Evolutionary conservation across 2,888 invertebrate species (phyloP).

Genomic region (Platypus cylindrus): DNA sequence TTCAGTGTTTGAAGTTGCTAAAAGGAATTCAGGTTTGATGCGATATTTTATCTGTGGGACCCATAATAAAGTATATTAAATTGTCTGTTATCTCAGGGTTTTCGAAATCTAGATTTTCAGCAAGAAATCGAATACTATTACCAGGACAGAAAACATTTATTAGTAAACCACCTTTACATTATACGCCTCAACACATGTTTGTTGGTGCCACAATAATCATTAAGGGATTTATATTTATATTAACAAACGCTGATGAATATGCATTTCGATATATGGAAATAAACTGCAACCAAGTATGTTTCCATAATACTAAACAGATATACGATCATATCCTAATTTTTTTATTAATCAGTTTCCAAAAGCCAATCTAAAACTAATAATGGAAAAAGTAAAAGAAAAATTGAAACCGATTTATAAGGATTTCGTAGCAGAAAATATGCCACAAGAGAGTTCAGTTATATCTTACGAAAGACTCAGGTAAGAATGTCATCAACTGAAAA

Average conservation of each 20-base stretch:
- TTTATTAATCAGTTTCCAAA: constrained; percentile 49
- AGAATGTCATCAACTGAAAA: constrained; percentile 7
- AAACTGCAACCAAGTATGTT: constrained; percentile 52
- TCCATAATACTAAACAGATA: neutral
- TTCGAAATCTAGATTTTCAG: constrained; percentile 50
- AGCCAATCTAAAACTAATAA: constrained; percentile 56
- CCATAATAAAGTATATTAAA: neutral
- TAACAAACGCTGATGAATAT: constrained; percentile 76
- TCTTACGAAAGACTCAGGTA: constrained; percentile 35
- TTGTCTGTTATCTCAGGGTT: constrained; percentile 23
- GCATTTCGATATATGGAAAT: constrained; percentile 79
- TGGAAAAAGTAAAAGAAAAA: constrained; percentile 60
- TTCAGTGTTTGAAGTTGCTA: constrained; percentile 64
- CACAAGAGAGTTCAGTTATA: constrained; percentile 30
- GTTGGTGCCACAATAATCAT: constrained; percentile 69
- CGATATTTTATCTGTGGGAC: neutral
- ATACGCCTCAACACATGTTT: constrained; percentile 69
- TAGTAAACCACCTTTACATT: constrained; percentile 59
- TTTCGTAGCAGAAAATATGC: constrained; percentile 59
- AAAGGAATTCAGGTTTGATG: constrained; percentile 24
- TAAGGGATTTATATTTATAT: constrained; percentile 63
- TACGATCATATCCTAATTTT: neutral
- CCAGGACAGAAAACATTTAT: constrained; percentile 61
- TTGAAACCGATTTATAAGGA: constrained; percentile 60
- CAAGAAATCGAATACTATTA: constrained; percentile 55